These are phyloP conservation scores for Semotilus atromaculatus DNA, from an alignment of 2,797 vertebrate species.

Conservation along the genomic window DNA sequence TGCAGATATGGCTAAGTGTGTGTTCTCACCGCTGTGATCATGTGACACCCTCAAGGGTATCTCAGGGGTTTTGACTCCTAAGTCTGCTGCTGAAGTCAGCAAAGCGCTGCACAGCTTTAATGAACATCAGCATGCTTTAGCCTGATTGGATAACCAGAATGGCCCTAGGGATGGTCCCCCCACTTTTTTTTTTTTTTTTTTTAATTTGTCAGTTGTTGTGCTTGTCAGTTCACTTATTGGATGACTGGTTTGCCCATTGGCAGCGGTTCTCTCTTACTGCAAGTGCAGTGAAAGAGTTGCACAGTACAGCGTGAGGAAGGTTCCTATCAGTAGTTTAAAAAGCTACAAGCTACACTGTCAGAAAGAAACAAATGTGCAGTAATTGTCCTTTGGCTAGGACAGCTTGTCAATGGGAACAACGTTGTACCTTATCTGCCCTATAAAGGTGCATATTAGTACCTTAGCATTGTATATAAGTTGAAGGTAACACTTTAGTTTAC, in stretches of 20 bases:
- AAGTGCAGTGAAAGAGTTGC: background rate
- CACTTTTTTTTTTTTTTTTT: conserved; percentile 18
- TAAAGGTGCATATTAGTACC: background rate
- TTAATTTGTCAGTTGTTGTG: conserved; percentile 9
- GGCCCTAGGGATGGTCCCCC: conserved; percentile 16
- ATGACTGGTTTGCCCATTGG: conserved; percentile 13
- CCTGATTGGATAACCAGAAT: conserved; percentile 71
- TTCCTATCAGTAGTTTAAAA: background rate
- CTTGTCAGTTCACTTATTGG: conserved; percentile 22
- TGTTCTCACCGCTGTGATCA: conserved; percentile 18
- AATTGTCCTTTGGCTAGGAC: background rate
- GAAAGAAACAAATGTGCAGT: background rate
- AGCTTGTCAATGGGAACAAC: background rate
- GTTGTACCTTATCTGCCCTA: background rate
- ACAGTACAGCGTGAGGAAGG: background rate
- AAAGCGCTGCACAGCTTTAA: conserved; percentile 68
- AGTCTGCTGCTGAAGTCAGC: conserved; percentile 70
- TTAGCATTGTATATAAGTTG: background rate
- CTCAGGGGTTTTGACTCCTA: conserved; percentile 9
- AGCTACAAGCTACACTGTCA: background rate
- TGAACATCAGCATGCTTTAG: conserved; percentile 68
- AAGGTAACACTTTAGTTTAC: too few relatives aligned
- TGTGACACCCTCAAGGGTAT: conserved; percentile 48
- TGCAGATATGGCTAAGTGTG: conserved; percentile 7
- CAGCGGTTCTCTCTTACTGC: background rate